Evolutionary conservation across 2,888 invertebrate species (phyloP), one percentile per base, ranked within the genome.

Genomic region (Polia nebulosa): DNA sequence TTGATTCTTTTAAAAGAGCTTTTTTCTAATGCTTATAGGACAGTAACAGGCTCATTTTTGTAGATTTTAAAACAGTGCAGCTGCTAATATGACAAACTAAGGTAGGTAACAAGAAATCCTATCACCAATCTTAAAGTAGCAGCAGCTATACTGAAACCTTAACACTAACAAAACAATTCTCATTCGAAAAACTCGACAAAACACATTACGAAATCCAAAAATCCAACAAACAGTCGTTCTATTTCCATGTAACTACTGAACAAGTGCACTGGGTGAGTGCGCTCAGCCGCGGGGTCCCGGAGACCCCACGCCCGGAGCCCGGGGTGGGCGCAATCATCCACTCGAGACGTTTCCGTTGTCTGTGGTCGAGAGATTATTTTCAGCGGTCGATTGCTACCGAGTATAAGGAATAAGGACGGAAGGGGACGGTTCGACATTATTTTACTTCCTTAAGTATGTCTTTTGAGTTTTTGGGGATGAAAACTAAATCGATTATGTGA

Each of bases 301-400:
- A 86, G 88, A 87, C 91, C 90, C 92, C 88, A 17, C 51, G 3
- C 72, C 85, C 76, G 83, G 87, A 86, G 88, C 91, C 92, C 89
- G 87, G 60, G 81, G 87, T 71, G 88, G 87, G 87, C 86, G 89
- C 95, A 94, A 95, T 95, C 95, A 94, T 92, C 92, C 94, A 94
- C 95, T 95, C 85, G 95, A 95, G 95, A 95, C 95, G 85, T 87
- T 88, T 88, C 91, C 90, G 91, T 89, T 93, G 92, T 93, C 92
- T 91, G 89, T 85, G 85, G 83, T 73, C 85, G 68, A 83, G 68
- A 84, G 82, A 87, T 87, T 86, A 81, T 76, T 81, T 85, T 72
- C 71, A 64, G 60, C 55, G 55, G 74, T 78, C 85, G 81, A 84
- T 78, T 63, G 72, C 58, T 29, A 66, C 27, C 55, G 72, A 72